A percentile compares a stretch with the other conserved stretches of the same genome.
Evolutionary conservation across 2,113 vertebrate species (phyloP).

Genomic region (Lagopus leucura): DNA sequence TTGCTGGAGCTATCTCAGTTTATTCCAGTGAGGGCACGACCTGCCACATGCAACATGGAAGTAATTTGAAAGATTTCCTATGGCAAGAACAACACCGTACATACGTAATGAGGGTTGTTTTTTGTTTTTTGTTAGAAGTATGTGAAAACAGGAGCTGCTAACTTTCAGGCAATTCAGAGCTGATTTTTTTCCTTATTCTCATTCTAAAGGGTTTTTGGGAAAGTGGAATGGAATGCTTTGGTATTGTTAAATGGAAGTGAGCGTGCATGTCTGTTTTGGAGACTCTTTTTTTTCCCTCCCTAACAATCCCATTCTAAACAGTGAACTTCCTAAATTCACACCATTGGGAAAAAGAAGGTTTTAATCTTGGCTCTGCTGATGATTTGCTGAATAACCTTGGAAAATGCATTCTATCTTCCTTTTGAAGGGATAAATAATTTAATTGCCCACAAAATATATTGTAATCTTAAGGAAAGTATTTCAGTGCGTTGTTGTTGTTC

Average conservation of each 20-base stretch:
- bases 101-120: neutral
- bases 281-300: neutral
- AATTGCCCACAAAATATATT: neutral
- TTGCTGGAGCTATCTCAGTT: neutral
- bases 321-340: neutral
- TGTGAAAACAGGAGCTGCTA: slow-evolving; percentile 59
- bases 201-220: neutral
- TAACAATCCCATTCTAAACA: neutral
- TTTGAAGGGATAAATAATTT: neutral
- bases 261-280: neutral
- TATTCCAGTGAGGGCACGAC: neutral
- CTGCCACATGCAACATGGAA: slow-evolving; percentile 39
- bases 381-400: neutral
- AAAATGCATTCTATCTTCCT: neutral
- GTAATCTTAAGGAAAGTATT: neutral
- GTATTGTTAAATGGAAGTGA: neutral
- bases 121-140: neutral
- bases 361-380: neutral
- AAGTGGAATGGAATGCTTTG: slow-evolving; percentile 13
- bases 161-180: slow-evolving; percentile 12
- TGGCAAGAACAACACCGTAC: neutral
- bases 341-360: neutral
- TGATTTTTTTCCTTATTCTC: slow-evolving; percentile 18
- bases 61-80: neutral
- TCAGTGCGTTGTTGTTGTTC: neutral